Evolutionary conservation across 2,113 vertebrate species (phyloP), one percentile per base, ranked within the genome.

Genomic region (Larimichthys crocea): DNA sequence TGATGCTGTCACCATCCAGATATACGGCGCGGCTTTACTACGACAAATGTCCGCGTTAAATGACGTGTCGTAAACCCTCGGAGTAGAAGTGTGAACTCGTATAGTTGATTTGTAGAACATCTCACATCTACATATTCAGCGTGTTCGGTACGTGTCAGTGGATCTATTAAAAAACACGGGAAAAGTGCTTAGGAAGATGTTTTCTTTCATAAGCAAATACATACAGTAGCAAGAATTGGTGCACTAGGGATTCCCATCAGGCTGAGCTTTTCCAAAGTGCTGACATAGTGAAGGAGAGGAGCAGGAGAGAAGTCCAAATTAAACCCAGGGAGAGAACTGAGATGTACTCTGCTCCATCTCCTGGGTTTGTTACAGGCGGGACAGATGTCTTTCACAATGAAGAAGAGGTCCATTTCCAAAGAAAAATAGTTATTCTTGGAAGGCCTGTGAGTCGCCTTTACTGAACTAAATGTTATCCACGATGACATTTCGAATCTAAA

Each of bases 201-300:
- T 73, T 65, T 10, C 17, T 68, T 50, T 73, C 6, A 68, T 31
- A 7, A 31, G 46, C 26, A 40, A 66, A 15, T 29, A 71, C 61
- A 74, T 24, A 55, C 9, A 79, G 56, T 11, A 49, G 35, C 6
- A 52, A 40, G 5, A 48, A 4, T 1, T 7, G 57, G 53, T 46
- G 57, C 22, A n/a, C 29, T 40, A 1, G 8, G 24, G 66, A 52
- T 40, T 61, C 48, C 15, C 3, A 2, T 74, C 55, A 49, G 26
- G 1, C 46, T 55, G 69, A 50, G 57, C 66, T 71, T 74, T 70
- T 42, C 50, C 42, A 79, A 82, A 81, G 66, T 78, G 86, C 76
- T 76, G 88, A 81, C 63, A 69, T 2, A 49, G 76, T 49, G 65
- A 75, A 42, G 20, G 2, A 19, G 40, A 40, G 24, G 17, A 61